phyloP scores from a whole-genome alignment of 2,113 vertebrate genomes.

The Pleuronectes platessa region DNA sequence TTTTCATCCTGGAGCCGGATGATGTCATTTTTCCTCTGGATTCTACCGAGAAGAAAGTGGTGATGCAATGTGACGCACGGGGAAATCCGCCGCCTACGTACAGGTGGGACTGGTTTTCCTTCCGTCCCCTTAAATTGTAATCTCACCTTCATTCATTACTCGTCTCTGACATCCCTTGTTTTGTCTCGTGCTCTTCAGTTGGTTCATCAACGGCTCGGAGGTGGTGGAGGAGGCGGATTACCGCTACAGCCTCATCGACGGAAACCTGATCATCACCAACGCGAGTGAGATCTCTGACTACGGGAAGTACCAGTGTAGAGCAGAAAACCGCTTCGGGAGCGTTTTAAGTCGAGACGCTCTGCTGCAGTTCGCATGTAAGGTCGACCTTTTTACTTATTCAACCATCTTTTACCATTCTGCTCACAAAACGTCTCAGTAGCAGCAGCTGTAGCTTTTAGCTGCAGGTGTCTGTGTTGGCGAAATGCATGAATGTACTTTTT shows the following conservation, averaged over 20 bases:
- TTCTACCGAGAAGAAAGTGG: conserved; percentile 92
- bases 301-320: conserved; percentile 93
- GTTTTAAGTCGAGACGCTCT: conserved; percentile 90
- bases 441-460: background rate
- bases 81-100: conserved; percentile 89
- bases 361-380: conserved; percentile 96
- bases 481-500: background rate
- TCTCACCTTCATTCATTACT: conserved; percentile 14
- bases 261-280: conserved; percentile 90
- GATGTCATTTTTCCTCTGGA: conserved; percentile 90
- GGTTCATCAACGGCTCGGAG: conserved; percentile 92
- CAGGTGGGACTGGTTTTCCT: conserved; percentile 83
- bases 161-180: background rate
- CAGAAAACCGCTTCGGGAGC: conserved; percentile 87
- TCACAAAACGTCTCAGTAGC: background rate
- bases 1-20: conserved; percentile 92
- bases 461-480: background rate
- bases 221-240: conserved; percentile 87
- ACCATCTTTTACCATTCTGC: background rate
- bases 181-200: conserved; percentile 79
- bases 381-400: conserved; percentile 58
- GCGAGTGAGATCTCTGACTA: conserved; percentile 88
- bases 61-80: conserved; percentile 90
- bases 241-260: conserved; percentile 89
- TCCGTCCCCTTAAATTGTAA: background rate